Percentiles rank a stretch among this genome's conserved stretches.
Conservation (phyloP, 1,140 invertebrate species). For the Drosophila santomea region DNA sequence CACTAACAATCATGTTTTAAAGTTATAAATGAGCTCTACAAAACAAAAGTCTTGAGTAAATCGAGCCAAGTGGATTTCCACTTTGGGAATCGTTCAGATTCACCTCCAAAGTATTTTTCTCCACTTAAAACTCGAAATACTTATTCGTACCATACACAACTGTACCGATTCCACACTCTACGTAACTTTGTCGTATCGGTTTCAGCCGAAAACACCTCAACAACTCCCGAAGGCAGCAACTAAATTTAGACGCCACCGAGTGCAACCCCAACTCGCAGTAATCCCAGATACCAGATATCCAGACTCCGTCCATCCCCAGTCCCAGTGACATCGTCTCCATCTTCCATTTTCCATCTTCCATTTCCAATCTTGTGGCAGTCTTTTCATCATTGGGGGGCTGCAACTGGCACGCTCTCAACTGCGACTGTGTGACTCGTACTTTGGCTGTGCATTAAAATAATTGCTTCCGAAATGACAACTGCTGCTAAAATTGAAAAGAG, state of each 20-base stretch:
- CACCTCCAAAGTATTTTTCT: neutral
- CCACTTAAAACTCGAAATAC: neutral
- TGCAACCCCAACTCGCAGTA: constrained; percentile 48
- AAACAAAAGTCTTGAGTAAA: neutral
- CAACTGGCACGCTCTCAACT: constrained; percentile 42
- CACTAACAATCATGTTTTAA: neutral
- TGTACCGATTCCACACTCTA: constrained; percentile 15
- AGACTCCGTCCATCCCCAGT: constrained; percentile 3
- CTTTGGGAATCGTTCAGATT: neutral
- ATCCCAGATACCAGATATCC: constrained; percentile 46
- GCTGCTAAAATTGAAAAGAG: constrained; percentile 65
- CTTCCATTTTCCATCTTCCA: neutral
- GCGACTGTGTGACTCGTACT: constrained; percentile 35
- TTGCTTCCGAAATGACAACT: constrained; percentile 83
- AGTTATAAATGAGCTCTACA: neutral
- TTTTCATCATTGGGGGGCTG: constrained; percentile 41
- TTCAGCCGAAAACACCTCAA: constrained; percentile 50
- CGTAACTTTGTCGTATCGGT: constrained; percentile 36
- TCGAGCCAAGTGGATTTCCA: neutral
- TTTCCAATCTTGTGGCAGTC: constrained; percentile 18
- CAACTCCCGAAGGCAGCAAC: constrained; percentile 20
- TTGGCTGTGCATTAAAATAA: constrained; percentile 78
- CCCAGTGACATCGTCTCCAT: constrained; percentile 50
- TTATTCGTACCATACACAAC: constrained; percentile 14
- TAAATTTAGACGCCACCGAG: constrained; percentile 43